phyloP scores from a whole-genome alignment of 2,113 vertebrate species.

The Alaudala cheleensis region DNA sequence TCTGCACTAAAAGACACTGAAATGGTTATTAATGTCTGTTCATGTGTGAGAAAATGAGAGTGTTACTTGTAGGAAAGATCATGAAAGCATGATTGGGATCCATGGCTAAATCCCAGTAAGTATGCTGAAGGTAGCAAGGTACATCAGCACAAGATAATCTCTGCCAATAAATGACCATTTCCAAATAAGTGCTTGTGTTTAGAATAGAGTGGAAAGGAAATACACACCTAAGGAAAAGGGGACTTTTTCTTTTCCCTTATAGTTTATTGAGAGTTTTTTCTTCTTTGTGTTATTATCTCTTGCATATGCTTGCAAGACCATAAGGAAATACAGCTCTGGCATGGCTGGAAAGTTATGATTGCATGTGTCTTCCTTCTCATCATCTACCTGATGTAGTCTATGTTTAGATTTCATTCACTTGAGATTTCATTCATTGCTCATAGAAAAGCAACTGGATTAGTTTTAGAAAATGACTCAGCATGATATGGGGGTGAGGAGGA shows the following conservation, averaged over 20 bases:
- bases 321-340: neutral
- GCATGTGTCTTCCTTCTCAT: neutral
- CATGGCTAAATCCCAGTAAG: neutral
- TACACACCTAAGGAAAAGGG: neutral
- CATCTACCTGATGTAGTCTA: neutral
- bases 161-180: neutral
- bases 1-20: neutral
- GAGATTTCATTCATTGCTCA: neutral
- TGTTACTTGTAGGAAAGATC: neutral
- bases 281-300: neutral
- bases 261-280: neutral
- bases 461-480: neutral
- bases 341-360: neutral
- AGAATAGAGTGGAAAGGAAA: neutral
- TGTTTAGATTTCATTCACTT: neutral
- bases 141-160: neutral
- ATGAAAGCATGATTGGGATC: neutral
- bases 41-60: neutral
- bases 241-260: neutral
- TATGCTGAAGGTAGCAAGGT: neutral
- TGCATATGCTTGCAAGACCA: neutral
- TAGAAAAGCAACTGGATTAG: neutral
- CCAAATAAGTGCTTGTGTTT: neutral
- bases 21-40: neutral
- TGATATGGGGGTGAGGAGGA: neutral